A percentile compares a stretch with the other conserved stretches of the same genome.
Conservation (phyloP, 2,888 invertebrate species). For the Nemapogon koenigi region DNA sequence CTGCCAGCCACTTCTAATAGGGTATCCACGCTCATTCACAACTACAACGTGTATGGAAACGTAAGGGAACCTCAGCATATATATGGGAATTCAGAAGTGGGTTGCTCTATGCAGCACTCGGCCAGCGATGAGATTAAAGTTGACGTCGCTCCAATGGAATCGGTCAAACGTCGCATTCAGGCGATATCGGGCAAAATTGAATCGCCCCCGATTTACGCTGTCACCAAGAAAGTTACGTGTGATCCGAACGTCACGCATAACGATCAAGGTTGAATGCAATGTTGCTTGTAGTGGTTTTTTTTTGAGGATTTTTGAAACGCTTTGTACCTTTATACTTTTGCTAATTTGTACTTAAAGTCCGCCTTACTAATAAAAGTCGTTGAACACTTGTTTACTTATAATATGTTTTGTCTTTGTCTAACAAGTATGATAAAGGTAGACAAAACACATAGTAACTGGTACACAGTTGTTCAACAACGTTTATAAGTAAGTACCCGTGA, state of each 20-base stretch:
- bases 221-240: slow-evolving; percentile 55
- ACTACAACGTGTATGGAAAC: slow-evolving; percentile 53
- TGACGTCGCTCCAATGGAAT: slow-evolving; percentile 43
- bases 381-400: no score
- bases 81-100: slow-evolving; percentile 47
- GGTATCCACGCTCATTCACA: slow-evolving; percentile 53
- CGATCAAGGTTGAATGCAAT: slow-evolving; percentile 39
- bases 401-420: no score
- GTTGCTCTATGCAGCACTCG: slow-evolving; percentile 30
- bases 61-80: slow-evolving; percentile 48
- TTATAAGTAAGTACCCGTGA: no score
- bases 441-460: no score
- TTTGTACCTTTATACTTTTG: background rate
- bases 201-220: slow-evolving; percentile 47
- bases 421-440: no score
- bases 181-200: slow-evolving; percentile 47
- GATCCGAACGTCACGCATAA: slow-evolving; percentile 36
- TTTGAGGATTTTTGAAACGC: background rate
- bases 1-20: slow-evolving; percentile 43
- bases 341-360: no score
- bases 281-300: background rate
- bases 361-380: no score
- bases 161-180: slow-evolving; percentile 51
- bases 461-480: no score
- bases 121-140: slow-evolving; percentile 34